Evolutionary conservation across 2,797 vertebrate species (phyloP).

Genomic region (Masticophis lateralis): DNA sequence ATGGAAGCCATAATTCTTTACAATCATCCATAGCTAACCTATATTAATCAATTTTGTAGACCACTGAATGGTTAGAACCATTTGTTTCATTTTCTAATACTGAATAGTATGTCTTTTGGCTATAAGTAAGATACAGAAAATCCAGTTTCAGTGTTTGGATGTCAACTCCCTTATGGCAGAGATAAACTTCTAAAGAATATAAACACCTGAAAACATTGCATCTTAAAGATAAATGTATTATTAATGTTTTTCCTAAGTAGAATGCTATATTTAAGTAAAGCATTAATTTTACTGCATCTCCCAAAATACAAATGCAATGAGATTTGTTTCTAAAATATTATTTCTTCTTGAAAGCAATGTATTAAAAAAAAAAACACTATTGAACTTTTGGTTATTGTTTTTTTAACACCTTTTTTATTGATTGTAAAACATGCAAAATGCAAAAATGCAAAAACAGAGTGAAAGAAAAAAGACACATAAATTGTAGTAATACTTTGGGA

Average conservation of each 20-base stretch:
- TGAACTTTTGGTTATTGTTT: neutral
- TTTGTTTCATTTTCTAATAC: neutral
- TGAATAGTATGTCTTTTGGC: neutral
- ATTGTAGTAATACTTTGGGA: too few relatives aligned
- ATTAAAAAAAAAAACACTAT: neutral
- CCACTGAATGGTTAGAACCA: neutral
- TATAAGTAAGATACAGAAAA: neutral
- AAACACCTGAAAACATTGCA: neutral
- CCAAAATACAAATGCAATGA: neutral
- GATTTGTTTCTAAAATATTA: neutral
- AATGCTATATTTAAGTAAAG: neutral
- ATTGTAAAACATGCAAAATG: too few relatives aligned
- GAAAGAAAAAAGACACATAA: too few relatives aligned
- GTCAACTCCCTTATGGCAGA: neutral
- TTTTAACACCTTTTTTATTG: neutral
- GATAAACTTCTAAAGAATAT: neutral
- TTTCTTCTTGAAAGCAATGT: neutral
- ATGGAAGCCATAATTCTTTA: neutral
- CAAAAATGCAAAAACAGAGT: too few relatives aligned
- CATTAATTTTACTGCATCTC: neutral
- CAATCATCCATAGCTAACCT: neutral
- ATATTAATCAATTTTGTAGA: neutral
- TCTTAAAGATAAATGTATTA: neutral
- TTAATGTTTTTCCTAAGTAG: neutral
- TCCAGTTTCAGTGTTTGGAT: neutral